These are phyloP conservation scores for Metacarcinus magister DNA, from an alignment of 2,888 invertebrate genomes.

Conservation along the genomic window DNA sequence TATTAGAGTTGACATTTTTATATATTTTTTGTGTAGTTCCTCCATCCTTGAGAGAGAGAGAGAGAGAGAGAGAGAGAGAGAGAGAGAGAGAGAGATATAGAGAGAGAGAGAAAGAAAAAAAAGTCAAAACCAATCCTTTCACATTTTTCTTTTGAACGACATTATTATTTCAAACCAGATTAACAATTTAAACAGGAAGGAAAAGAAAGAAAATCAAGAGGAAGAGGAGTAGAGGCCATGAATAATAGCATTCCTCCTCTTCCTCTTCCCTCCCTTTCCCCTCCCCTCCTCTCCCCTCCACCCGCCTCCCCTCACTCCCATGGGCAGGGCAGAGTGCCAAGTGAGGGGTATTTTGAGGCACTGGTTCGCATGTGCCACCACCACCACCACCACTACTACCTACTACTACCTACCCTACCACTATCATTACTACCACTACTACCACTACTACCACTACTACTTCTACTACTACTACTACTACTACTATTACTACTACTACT, in stretches of 20 bases:
- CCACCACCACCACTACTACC: constrained; percentile 11
- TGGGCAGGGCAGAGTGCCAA: constrained; percentile 35
- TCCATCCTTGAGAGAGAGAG: too few relatives aligned
- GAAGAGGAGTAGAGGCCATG: background rate
- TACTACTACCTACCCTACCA: background rate
- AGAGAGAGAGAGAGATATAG: too few relatives aligned
- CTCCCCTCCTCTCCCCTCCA: background rate
- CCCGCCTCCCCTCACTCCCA: background rate
- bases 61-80: too few relatives aligned
- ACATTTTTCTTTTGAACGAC: background rate
- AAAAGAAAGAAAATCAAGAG: background rate
- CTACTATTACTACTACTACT: background rate
- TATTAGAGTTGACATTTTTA: too few relatives aligned
- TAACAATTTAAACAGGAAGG: background rate
- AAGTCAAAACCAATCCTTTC: background rate
- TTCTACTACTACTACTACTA: background rate
- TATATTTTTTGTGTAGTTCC: too few relatives aligned
- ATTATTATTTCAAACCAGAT: background rate
- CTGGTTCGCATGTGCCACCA: background rate
- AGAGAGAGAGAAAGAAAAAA: too few relatives aligned
- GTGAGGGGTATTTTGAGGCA: background rate
- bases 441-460: background rate
- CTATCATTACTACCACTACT: background rate
- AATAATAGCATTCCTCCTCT: background rate
- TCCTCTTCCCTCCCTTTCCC: background rate